Evolutionary conservation across 2,888 invertebrate species (phyloP).

Genomic region (Coenonympha arcania): DNA sequence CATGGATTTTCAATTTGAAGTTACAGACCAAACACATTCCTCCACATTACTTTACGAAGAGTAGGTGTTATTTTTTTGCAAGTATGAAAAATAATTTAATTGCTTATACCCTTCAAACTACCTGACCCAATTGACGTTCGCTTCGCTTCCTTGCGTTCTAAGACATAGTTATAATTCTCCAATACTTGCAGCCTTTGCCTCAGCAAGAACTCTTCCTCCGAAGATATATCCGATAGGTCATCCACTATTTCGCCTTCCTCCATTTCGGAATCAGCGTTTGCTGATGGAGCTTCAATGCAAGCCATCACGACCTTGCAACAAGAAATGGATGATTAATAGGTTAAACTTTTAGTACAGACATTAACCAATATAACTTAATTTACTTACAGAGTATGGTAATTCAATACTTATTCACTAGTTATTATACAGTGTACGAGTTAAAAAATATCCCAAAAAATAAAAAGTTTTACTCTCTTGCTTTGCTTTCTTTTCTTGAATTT

Average conservation of each 20-base stretch:
- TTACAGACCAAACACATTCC: too few species aligned
- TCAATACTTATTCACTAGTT: not conserved
- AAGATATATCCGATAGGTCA: conserved; percentile 66
- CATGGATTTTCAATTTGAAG: too few species aligned
- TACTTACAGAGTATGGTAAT: not conserved
- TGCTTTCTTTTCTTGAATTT: too few species aligned
- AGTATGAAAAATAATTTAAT: not conserved
- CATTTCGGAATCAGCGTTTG: conserved; percentile 57
- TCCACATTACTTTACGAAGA: too few species aligned
- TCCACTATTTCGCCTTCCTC: conserved; percentile 71
- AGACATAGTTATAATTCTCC: conserved; percentile 67
- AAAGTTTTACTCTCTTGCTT: too few species aligned
- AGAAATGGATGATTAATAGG: not conserved
- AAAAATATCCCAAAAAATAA: too few species aligned
- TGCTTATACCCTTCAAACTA: conserved; percentile 27
- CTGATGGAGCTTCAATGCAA: conserved; percentile 42
- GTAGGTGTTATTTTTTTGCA: too few species aligned
- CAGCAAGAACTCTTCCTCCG: conserved; percentile 64
- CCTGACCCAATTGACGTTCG: conserved; percentile 44
- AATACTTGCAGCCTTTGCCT: conserved; percentile 62
- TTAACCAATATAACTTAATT: too few species aligned
- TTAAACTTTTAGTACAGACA: not conserved
- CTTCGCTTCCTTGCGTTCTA: conserved; percentile 66
- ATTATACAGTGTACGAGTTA: too few species aligned
- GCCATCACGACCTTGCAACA: conserved; percentile 38